Evolutionary conservation across 1,140 invertebrate species (phyloP).

Genomic region (Apis dorsata): DNA sequence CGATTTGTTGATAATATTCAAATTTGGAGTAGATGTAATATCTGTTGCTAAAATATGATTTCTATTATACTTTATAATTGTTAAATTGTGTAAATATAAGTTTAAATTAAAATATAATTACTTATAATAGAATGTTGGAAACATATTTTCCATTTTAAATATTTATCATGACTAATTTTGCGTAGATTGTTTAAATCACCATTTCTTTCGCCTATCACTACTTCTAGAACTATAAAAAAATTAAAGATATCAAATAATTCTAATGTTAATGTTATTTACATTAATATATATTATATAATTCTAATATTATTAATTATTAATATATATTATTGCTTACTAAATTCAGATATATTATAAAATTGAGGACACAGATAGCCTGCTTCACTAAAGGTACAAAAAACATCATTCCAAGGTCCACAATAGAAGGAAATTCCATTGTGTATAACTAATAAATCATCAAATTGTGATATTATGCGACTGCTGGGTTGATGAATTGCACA

Average conservation of each 20-base stretch:
- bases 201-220: constrained; percentile 72
- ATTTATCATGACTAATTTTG: constrained; percentile 48
- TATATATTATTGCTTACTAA: constrained; percentile 77
- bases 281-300: neutral
- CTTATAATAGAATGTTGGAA: constrained; percentile 12
- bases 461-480: constrained; percentile 88
- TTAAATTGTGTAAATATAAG: neutral
- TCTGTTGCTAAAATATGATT: constrained; percentile 18
- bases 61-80: no score
- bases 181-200: constrained; percentile 70
- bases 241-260: neutral
- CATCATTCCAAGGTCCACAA: constrained; percentile 80
- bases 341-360: constrained; percentile 87
- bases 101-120: constrained; percentile 7
- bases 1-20: neutral
- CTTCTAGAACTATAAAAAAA: constrained; percentile 76
- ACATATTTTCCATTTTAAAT: constrained; percentile 7
- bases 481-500: constrained; percentile 95
- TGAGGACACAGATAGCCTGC: constrained; percentile 83
- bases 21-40: neutral
- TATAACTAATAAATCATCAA: constrained; percentile 84
- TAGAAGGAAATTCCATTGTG: constrained; percentile 82
- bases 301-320: neutral
- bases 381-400: constrained; percentile 79
- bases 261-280: neutral